phyloP scores from a whole-genome alignment of 1,140 invertebrate genomes.

The Galleria mellonella region DNA sequence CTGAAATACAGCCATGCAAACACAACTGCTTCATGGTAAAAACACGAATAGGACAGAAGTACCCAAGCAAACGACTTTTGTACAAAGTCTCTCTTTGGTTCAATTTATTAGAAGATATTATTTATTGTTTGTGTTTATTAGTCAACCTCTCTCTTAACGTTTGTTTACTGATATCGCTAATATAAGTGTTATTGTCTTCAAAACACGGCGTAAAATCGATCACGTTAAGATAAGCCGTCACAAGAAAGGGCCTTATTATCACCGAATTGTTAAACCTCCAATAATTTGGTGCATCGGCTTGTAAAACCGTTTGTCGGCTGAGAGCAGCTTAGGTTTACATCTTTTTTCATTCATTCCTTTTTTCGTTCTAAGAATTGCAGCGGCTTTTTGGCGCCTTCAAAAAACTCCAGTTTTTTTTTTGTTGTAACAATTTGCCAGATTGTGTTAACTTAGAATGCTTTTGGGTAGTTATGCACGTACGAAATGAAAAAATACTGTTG shows the following conservation, averaged over 20 bases:
- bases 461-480: conserved; percentile 7
- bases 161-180: not conserved
- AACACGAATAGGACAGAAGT: no score
- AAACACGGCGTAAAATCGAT: conserved; percentile 16
- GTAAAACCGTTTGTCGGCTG: conserved; percentile 57
- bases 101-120: no score
- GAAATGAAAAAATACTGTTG: not conserved
- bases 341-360: conserved; percentile 58
- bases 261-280: conserved; percentile 49
- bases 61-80: no score
- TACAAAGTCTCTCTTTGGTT: no score
- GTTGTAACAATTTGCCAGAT: conserved; percentile 25
- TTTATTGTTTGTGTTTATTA: no score
- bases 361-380: conserved; percentile 50
- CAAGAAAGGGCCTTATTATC: conserved; percentile 42
- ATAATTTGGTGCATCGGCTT: conserved; percentile 56
- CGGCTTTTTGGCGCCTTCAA: conserved; percentile 64
- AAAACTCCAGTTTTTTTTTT: conserved; percentile 27
- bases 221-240: conserved; percentile 33
- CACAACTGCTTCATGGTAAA: no score
- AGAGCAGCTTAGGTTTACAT: conserved; percentile 43
- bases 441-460: conserved; percentile 4
- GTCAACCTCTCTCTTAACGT: no score
- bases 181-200: not conserved
- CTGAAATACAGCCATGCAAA: no score